These are phyloP conservation scores for Catostomus latipinnis DNA, from an alignment of 2,797 vertebrate species.

Conservation along the genomic window DNA sequence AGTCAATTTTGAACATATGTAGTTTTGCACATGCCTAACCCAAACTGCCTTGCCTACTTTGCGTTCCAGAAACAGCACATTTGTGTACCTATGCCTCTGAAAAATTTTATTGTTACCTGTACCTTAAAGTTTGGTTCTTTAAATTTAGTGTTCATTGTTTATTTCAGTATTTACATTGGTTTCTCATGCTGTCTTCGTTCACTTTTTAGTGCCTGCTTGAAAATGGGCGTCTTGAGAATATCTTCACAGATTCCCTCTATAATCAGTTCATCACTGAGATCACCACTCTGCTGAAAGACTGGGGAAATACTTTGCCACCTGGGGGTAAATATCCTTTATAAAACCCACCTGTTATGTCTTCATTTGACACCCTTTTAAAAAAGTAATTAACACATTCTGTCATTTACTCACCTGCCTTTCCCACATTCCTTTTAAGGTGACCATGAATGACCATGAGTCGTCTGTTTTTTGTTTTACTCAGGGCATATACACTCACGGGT, in stretches of 20 bases:
- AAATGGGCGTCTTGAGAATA: constrained; percentile 95
- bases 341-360: too few relatives aligned
- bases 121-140: not conserved
- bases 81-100: too few relatives aligned
- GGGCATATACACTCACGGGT: constrained; percentile 90
- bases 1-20: too few relatives aligned
- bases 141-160: constrained; percentile 35
- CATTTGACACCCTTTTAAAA: constrained; percentile 42
- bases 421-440: not conserved
- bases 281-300: constrained; percentile 88
- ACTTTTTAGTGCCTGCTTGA: constrained; percentile 89
- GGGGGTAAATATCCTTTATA: constrained; percentile 76
- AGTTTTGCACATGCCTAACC: too few relatives aligned
- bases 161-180: constrained; percentile 29
- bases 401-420: not conserved
- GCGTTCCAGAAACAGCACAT: too few relatives aligned
- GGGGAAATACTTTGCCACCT: constrained; percentile 86
- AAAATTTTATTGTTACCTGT: too few relatives aligned
- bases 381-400: not conserved
- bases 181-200: constrained; percentile 46
- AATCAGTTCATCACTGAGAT: constrained; percentile 89
- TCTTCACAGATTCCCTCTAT: constrained; percentile 95
- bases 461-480: constrained; percentile 54
- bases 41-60: too few relatives aligned
- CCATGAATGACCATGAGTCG: not conserved